A percentile compares a stretch with the other conserved stretches of the same genome.
Evolutionary conservation across 2,797 vertebrate species (phyloP).

Genomic region (Mus caroli): DNA sequence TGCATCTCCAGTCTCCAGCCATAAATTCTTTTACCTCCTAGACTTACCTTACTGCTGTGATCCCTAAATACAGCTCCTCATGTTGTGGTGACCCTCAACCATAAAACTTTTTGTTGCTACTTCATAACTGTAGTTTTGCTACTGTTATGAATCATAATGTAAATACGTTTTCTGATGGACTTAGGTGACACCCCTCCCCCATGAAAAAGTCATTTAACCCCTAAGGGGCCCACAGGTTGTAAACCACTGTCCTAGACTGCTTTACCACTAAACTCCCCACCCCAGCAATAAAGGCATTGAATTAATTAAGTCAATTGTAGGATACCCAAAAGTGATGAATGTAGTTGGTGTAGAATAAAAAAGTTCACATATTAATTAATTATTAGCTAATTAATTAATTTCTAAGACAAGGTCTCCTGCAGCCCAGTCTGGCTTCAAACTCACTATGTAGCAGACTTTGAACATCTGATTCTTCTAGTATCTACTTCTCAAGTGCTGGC

Average conservation of each 20-base stretch:
- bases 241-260: background rate
- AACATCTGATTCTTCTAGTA: background rate
- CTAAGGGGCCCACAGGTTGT: background rate
- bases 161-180: background rate
- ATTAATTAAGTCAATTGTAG: background rate
- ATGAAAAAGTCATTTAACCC: background rate
- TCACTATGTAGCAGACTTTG: background rate
- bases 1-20: background rate
- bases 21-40: background rate
- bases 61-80: too few species aligned
- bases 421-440: background rate
- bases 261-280: background rate
- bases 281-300: background rate
- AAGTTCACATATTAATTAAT: background rate
- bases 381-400: background rate
- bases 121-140: background rate
- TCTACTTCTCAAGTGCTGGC: background rate
- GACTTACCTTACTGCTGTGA: background rate
- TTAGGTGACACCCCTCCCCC: background rate
- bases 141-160: background rate
- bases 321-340: background rate
- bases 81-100: background rate
- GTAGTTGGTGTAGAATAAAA: background rate
- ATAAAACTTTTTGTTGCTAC: background rate
- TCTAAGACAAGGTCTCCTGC: background rate